Evolutionary conservation across 2,797 vertebrate genomes (phyloP).

Genomic region (Sebastes iracundus): DNA sequence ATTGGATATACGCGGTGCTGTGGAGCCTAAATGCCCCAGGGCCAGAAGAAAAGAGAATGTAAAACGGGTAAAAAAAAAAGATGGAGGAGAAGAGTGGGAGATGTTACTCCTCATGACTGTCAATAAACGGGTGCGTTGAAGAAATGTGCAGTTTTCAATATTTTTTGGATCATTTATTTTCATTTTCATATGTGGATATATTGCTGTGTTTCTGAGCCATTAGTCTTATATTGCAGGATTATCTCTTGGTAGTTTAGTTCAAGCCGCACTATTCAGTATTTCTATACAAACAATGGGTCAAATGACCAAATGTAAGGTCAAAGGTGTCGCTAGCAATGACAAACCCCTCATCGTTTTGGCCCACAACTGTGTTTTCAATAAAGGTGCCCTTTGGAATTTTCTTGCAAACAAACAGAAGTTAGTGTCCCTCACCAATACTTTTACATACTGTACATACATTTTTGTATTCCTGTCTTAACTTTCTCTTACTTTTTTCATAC

Average conservation of each 20-base stretch:
- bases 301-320: background rate
- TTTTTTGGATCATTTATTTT: constrained; percentile 20
- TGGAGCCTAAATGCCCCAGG: constrained; percentile 45
- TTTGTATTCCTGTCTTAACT: no score
- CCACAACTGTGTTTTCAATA: background rate
- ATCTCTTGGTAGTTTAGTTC: background rate
- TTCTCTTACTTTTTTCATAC: background rate
- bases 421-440: background rate
- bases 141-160: background rate
- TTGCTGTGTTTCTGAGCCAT: background rate
- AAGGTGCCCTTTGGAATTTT: background rate
- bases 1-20: constrained; percentile 62
- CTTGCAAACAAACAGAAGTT: background rate
- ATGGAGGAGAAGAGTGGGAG: constrained; percentile 23
- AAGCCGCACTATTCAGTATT: background rate
- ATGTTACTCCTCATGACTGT: constrained; percentile 34
- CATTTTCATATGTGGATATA: background rate
- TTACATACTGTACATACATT: background rate
- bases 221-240: background rate
- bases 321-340: background rate
- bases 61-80: constrained; percentile 4
- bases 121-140: background rate
- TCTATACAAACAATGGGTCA: background rate
- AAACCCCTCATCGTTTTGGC: background rate
- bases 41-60: constrained; percentile 38